Conservation (phyloP, 2,797 vertebrate genomes). For the Allobates femoralis region DNA sequence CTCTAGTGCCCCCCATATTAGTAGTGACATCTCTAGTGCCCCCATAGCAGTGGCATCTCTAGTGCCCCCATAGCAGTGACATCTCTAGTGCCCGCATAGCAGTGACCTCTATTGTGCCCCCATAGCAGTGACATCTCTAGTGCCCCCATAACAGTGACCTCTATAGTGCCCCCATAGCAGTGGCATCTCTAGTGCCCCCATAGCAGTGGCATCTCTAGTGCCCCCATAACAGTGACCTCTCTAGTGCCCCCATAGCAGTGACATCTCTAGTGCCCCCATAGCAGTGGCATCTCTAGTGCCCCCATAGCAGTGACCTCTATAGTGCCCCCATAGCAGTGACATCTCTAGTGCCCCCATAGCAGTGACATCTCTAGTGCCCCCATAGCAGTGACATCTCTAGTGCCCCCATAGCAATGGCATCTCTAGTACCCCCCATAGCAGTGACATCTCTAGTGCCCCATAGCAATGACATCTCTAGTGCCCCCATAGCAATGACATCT, state of each 20-base stretch:
- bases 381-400: neutral
- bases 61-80: neutral
- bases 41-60: neutral
- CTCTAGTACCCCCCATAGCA: neutral
- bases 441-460: too few relatives aligned
- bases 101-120: neutral
- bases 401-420: neutral
- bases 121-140: neutral
- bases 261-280: neutral
- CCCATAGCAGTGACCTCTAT: neutral
- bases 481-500: neutral
- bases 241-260: too few relatives aligned
- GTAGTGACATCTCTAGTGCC: neutral
- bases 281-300: too few relatives aligned
- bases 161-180: too few relatives aligned
- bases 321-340: neutral
- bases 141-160: neutral
- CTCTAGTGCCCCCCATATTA: too few relatives aligned
- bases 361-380: neutral
- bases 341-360: neutral
- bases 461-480: too few relatives aligned
- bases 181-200: neutral
- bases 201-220: neutral
- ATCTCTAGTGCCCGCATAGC: neutral
- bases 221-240: neutral